A percentile compares a stretch with the other conserved stretches of the same genome.
phyloP scores from a whole-genome alignment of 2,888 invertebrate species.

The Fragum fragum region DNA sequence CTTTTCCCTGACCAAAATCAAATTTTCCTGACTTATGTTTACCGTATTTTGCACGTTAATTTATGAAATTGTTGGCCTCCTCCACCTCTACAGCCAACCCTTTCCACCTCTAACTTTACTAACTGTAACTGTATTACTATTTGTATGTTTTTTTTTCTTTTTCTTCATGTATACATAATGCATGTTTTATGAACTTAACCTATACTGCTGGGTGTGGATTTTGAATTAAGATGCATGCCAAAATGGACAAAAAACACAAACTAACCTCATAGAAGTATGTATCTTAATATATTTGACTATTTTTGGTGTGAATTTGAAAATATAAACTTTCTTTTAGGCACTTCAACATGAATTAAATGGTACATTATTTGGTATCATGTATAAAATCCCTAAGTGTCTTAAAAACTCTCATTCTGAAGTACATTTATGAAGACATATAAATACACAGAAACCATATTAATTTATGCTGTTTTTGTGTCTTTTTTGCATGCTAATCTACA shows the following conservation, averaged over 20 bases:
- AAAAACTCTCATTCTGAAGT: constrained; percentile 6
- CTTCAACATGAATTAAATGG: constrained; percentile 6
- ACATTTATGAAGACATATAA: constrained; percentile 6
- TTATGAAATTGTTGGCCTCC: too few species aligned
- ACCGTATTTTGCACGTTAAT: too few species aligned
- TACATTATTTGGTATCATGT: background rate
- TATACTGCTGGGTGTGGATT: constrained; percentile 3
- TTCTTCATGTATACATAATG: constrained; percentile 1
- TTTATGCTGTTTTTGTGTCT: background rate
- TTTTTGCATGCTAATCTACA: constrained; percentile 2
- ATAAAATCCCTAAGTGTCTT: background rate
- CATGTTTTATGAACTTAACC: constrained; percentile 3
- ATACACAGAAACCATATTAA: background rate
- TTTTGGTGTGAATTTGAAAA: background rate
- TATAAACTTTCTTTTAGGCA: background rate
- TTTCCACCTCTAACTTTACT: too few species aligned
- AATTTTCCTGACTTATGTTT: too few species aligned
- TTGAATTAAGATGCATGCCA: background rate
- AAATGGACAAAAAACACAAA: constrained; percentile 5
- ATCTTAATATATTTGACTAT: background rate
- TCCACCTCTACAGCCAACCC: too few species aligned
- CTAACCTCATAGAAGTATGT: background rate
- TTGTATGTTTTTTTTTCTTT: background rate
- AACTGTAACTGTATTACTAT: too few species aligned
- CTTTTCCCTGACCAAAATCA: too few species aligned